Conservation (phyloP, 2,113 vertebrate genomes). For the Lamprotornis superbus region DNA sequence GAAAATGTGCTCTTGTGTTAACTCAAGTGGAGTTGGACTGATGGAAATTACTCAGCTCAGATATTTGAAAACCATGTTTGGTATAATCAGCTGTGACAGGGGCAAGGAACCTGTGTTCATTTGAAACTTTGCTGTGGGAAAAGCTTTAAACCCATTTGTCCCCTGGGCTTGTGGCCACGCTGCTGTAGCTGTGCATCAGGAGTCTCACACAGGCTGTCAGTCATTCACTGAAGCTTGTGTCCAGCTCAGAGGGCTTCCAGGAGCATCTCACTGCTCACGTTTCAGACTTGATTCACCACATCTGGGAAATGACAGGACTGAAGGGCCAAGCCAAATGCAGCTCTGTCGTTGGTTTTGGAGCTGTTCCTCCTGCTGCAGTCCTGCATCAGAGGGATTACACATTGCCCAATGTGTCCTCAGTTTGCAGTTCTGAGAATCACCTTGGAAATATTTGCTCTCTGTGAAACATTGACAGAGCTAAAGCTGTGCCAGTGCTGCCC, state of each 20-base stretch:
- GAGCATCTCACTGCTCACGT: rapidly evolving
- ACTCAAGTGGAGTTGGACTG: background rate
- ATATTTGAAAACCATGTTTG: background rate
- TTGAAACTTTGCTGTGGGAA: background rate
- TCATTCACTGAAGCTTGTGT: rapidly evolving
- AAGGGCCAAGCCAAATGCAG: background rate
- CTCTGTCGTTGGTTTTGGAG: background rate
- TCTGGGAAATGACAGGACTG: background rate
- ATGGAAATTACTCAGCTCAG: background rate
- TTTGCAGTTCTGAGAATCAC: background rate
- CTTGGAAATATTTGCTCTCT: background rate
- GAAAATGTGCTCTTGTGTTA: background rate
- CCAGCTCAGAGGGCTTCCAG: background rate
- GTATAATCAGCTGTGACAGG: background rate
- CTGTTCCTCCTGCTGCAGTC: background rate
- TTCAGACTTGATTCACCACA: background rate
- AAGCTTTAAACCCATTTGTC: background rate
- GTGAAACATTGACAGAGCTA: background rate
- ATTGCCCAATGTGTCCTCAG: rapidly evolving
- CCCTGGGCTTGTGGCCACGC: background rate
- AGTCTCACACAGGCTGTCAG: background rate
- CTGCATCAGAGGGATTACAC: background rate
- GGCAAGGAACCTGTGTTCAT: background rate
- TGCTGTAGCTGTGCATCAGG: background rate
- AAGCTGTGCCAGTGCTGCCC: background rate